A percentile compares a stretch with the other conserved stretches of the same genome.
Conservation (phyloP, 1,140 invertebrate species). For the Choristoneura fumiferana region DNA sequence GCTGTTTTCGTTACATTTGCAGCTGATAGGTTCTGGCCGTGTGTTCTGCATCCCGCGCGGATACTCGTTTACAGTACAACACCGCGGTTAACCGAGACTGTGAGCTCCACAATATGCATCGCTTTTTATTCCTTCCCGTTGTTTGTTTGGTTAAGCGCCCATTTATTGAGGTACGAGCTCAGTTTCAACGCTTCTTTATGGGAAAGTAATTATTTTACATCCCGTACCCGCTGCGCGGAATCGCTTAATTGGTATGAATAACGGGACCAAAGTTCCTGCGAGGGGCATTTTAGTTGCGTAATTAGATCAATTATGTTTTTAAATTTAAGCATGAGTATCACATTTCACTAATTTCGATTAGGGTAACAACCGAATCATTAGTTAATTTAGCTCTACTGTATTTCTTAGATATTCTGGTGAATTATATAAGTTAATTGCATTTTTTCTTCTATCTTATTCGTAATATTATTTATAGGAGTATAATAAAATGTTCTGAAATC, state of each 20-base stretch:
- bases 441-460: too few species aligned
- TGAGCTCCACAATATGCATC: slow-evolving; percentile 7
- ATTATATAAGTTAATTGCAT: too few species aligned
- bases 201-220: slow-evolving; percentile 18
- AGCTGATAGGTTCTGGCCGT: too few species aligned
- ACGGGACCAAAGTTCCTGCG: neutral
- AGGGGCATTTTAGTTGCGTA: slow-evolving; percentile 10
- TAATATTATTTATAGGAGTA: too few species aligned
- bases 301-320: slow-evolving; percentile 10
- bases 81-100: neutral
- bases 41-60: too few species aligned
- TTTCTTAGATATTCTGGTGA: too few species aligned
- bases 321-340: too few species aligned
- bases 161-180: slow-evolving; percentile 19
- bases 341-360: too few species aligned
- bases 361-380: too few species aligned
- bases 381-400: too few species aligned
- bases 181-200: slow-evolving; percentile 17
- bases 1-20: too few species aligned
- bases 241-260: slow-evolving; percentile 18
- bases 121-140: slow-evolving; percentile 18
- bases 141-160: slow-evolving; percentile 17
- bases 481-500: too few species aligned
- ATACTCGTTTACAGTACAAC: slow-evolving; percentile 7
- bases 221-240: slow-evolving; percentile 15